Base-by-base conservation (phyloP, 2,888 invertebrate species). In the Ophion obscuratus region DNA sequence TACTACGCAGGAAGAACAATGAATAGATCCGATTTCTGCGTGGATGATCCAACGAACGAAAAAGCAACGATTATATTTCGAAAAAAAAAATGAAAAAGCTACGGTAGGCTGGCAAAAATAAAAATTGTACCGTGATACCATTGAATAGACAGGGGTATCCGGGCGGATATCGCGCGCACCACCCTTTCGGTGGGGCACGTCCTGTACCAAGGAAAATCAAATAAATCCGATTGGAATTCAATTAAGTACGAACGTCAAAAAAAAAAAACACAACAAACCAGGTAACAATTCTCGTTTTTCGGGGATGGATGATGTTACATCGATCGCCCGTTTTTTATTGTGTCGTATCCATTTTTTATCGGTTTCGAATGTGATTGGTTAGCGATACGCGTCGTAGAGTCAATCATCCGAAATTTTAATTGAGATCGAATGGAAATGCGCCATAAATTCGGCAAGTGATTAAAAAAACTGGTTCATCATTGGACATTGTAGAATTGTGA, bases 111-210 rank as follows among this genome's bases (percentile, higher is more conserved):
- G 80, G 87, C 87, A 70, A 88, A 47, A 88, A 88, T 88, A 80
- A 81, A 88, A 88, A 87, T 88, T 87, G 86, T 89, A 89, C 88
- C 88, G 74, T 88, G 79, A 81, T 91, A 91, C 91, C 91, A 87
- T 90, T 87, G 77, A 88, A 90, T 84, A 87, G 89, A 84, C 91
- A 92, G 83, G 88, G 89, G 71, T 88, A 87, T 83, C 88, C 89
- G 81, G 89, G 84, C 75, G 90, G 91, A 86, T 91, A 89, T 83
- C 87, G 88, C 75, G 89, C 82, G 87, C 92, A 92, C 85, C 88
- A 90, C 70, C 88, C 92, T 91, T 90, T 89, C 70, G 88, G 84
- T 83, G 83, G 83, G 31, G 77, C 83, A 77, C 81, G 85, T 88
- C 84, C 84, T 83, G 76, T 80, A 80, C 81, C 83, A 83, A 79